Conservation (phyloP, 2,888 invertebrate species). For the Girardia tigrina region DNA sequence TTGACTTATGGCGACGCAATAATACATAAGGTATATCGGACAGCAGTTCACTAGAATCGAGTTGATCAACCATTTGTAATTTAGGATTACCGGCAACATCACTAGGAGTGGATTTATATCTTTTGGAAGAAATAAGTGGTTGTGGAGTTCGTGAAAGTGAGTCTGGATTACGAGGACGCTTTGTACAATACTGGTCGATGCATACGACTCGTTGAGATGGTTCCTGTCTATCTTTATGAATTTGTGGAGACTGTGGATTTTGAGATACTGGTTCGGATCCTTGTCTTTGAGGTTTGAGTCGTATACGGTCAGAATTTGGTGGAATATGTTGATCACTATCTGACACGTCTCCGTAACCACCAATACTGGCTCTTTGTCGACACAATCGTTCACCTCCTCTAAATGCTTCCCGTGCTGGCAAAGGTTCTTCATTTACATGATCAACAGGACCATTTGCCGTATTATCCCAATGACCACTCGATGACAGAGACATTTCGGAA, state of each 20-base stretch:
- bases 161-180: background rate
- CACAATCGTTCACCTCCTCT: slow-evolving; percentile 3
- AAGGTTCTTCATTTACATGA: background rate
- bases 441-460: background rate
- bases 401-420: background rate
- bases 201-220: background rate
- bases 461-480: slow-evolving; percentile 12
- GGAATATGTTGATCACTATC: background rate
- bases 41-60: slow-evolving; percentile 15
- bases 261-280: background rate
- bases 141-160: background rate
- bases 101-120: slow-evolving; percentile 3
- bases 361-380: background rate
- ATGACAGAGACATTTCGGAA: background rate
- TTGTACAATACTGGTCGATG: background rate
- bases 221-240: background rate
- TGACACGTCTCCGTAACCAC: background rate
- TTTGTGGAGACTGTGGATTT: background rate
- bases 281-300: background rate
- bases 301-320: background rate
- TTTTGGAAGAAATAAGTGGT: slow-evolving; percentile 9
- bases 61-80: slow-evolving; percentile 13
- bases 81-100: background rate
- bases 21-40: slow-evolving; percentile 30
- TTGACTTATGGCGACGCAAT: slow-evolving; percentile 18